Evolutionary conservation across 2,888 invertebrate genomes (phyloP).

Genomic region (Tenthredo amoena): DNA sequence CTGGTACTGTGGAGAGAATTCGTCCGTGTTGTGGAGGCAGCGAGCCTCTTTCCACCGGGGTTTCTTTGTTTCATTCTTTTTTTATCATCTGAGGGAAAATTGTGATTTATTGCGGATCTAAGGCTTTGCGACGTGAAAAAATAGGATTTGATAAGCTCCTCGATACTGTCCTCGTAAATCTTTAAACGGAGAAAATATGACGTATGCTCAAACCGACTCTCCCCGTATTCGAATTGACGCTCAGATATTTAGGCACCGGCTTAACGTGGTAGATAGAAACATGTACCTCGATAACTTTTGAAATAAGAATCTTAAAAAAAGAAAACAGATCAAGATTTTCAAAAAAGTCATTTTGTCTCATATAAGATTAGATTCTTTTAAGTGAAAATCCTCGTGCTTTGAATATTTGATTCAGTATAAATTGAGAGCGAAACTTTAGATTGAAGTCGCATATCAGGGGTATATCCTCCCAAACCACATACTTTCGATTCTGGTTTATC

Average conservation of each 20-base stretch:
- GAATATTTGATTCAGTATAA: neutral
- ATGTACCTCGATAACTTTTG: neutral
- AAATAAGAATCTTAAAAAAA: neutral
- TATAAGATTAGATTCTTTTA: neutral
- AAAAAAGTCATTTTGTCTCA: neutral
- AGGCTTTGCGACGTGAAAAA: conserved; percentile 49
- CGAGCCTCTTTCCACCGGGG: neutral
- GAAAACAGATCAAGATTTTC: neutral
- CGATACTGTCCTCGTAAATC: conserved; percentile 50
- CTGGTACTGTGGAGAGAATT: conserved; percentile 8
- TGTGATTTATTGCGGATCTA: conserved; percentile 48
- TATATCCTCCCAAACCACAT: neutral
- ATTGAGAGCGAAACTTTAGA: neutral
- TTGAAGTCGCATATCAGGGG: neutral
- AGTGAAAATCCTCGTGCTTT: neutral
- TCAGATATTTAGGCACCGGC: conserved; percentile 1
- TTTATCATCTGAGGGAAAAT: conserved; percentile 26
- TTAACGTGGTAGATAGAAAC: neutral
- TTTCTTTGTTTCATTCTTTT: conserved; percentile 34
- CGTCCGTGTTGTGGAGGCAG: neutral
- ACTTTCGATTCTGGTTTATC: too few species aligned
- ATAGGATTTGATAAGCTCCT: conserved; percentile 50
- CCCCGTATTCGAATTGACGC: conserved; percentile 28
- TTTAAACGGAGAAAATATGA: conserved; percentile 36
- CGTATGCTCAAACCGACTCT: conserved; percentile 25